phyloP scores from a whole-genome alignment of 2,113 vertebrate genomes.

The Menidia beryllina region DNA sequence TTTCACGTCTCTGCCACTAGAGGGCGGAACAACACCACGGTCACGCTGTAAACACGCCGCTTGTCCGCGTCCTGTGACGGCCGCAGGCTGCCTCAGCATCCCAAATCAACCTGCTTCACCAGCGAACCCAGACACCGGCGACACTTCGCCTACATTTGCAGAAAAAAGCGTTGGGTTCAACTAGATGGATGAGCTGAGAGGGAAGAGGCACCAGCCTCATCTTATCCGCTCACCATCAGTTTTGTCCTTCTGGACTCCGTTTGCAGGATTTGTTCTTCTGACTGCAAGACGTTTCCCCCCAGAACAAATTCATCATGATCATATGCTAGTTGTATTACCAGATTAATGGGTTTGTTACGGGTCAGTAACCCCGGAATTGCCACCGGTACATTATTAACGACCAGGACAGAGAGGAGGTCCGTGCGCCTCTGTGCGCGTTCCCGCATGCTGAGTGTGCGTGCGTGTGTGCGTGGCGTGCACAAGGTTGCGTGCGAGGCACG shows the following conservation, averaged over 20 bases:
- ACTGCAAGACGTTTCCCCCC: conserved; percentile 52
- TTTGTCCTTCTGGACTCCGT: conserved; percentile 52
- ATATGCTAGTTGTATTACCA: conserved; percentile 75
- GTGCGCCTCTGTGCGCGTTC: conserved; percentile 17
- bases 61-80: neutral
- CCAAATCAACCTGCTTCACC: conserved; percentile 13
- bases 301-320: conserved; percentile 71
- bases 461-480: conserved; percentile 13
- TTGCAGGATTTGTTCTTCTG: conserved; percentile 16
- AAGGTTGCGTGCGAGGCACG: neutral
- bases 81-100: neutral
- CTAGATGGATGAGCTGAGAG: conserved; percentile 13
- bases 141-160: neutral
- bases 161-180: conserved; percentile 4
- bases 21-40: conserved; percentile 30
- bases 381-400: conserved; percentile 75
- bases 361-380: conserved; percentile 71
- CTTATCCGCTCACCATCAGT: conserved; percentile 51
- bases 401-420: conserved; percentile 45
- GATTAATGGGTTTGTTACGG: conserved; percentile 74
- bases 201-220: conserved; percentile 37
- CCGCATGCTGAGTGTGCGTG: neutral
- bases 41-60: neutral
- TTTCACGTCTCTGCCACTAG: conserved; percentile 27
- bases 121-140: neutral